Evolutionary conservation across 2,797 vertebrate species (phyloP).

Genomic region (Pangasius mekongensis): DNA sequence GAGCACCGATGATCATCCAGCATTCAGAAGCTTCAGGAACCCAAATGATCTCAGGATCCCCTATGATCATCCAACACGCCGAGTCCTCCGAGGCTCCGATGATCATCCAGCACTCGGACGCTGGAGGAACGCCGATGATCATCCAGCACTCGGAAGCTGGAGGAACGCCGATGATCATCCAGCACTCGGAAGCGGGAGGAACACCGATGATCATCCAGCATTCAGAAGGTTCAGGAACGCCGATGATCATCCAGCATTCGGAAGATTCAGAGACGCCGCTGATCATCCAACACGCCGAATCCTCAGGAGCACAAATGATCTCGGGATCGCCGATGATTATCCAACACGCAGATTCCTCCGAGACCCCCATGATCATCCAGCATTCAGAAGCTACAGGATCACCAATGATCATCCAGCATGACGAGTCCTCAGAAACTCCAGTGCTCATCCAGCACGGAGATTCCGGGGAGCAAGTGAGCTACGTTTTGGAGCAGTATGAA

Average conservation of each 20-base stretch:
- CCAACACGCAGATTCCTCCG: slow-evolving; percentile 39
- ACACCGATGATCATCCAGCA: slow-evolving; percentile 28
- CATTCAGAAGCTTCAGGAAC: slow-evolving; percentile 40
- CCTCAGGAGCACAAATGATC: slow-evolving; percentile 39
- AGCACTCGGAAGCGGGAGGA: slow-evolving; percentile 8
- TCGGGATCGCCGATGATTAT: slow-evolving; percentile 40
- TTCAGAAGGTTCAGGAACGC: slow-evolving; percentile 11
- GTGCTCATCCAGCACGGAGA: slow-evolving; percentile 56
- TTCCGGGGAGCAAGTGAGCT: slow-evolving; percentile 53
- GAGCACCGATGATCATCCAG: slow-evolving; percentile 51
- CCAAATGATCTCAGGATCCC: slow-evolving; percentile 42
- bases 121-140: slow-evolving; percentile 34
- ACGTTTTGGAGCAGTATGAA: slow-evolving; percentile 59
- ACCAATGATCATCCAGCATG: slow-evolving; percentile 55
- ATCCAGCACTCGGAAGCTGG: slow-evolving; percentile 38
- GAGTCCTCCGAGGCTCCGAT: slow-evolving; percentile 44
- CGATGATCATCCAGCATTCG: slow-evolving; percentile 22
- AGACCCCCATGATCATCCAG: slow-evolving; percentile 55
- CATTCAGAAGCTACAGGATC: slow-evolving; percentile 51
- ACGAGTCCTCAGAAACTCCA: slow-evolving; percentile 49
- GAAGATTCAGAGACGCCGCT: slow-evolving; percentile 15
- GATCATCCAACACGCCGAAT: slow-evolving; percentile 37
- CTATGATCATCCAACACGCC: slow-evolving; percentile 49
- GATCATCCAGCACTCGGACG: slow-evolving; percentile 46
- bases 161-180: slow-evolving; percentile 36